Percentiles rank a stretch among this genome's conserved stretches.
Conservation (phyloP, 2,888 invertebrate species). For the Chorisops tibialis region DNA sequence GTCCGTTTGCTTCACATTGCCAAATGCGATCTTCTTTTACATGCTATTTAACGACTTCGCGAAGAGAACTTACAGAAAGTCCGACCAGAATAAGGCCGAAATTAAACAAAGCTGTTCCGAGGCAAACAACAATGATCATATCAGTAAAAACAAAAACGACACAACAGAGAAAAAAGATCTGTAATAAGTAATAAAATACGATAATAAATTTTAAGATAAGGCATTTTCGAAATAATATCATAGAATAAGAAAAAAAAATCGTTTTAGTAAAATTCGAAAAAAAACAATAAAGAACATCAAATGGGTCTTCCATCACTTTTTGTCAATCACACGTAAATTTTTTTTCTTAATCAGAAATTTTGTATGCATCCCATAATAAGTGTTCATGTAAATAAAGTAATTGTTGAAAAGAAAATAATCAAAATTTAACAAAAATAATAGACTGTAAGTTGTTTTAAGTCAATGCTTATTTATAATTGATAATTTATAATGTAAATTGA, state of each 20-base stretch:
- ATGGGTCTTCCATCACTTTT: too few species aligned
- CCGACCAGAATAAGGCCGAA: conserved; percentile 30
- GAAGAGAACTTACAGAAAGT: conserved; percentile 65
- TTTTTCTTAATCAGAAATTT: too few species aligned
- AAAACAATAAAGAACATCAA: too few species aligned
- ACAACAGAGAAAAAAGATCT: conserved; percentile 17
- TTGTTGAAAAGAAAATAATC: too few species aligned
- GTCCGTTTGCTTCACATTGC: conserved; percentile 77
- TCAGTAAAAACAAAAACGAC: conserved; percentile 1
- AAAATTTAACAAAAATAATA: not conserved
- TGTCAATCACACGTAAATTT: too few species aligned
- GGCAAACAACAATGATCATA: conserved; percentile 39
- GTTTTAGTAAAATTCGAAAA: too few species aligned
- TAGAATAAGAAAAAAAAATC: too few species aligned
- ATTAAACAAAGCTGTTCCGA: conserved; percentile 9
- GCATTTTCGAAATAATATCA: too few species aligned
- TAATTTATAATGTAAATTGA: not conserved
- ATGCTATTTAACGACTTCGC: conserved; percentile 91
- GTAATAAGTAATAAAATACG: not conserved
- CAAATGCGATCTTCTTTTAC: conserved; percentile 91
- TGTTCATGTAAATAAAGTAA: too few species aligned
- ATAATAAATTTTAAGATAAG: too few species aligned
- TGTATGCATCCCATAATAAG: too few species aligned
- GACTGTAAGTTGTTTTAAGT: conserved; percentile 20
- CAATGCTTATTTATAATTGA: conserved; percentile 3